Evolutionary conservation across 2,888 invertebrate genomes (phyloP).

Genomic region (Ariolimax columbianus): DNA sequence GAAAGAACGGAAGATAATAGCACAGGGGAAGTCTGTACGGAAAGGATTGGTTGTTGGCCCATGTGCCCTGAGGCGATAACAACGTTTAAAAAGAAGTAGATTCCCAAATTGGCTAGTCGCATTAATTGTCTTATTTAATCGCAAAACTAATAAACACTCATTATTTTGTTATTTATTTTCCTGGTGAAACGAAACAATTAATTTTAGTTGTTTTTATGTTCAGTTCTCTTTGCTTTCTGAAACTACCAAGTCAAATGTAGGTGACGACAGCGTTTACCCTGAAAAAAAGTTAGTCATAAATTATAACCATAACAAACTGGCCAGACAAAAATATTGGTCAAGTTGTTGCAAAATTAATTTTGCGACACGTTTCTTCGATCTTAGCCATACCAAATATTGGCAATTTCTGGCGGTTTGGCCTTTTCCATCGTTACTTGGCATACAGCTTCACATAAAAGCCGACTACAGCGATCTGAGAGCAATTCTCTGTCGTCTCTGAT

Average conservation of each 20-base stretch:
- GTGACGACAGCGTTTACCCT: neutral
- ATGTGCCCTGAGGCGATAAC: too few species aligned
- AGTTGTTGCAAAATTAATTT: slow-evolving; percentile 21
- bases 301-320: neutral
- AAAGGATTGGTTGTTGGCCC: too few species aligned
- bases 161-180: neutral
- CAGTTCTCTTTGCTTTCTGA: neutral
- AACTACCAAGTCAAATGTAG: neutral
- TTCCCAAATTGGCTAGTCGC: too few species aligned
- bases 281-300: neutral
- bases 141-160: too few species aligned
- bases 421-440: neutral
- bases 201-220: neutral
- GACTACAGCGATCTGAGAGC: neutral
- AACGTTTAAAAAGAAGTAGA: too few species aligned
- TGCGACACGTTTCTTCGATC: neutral
- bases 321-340: neutral
- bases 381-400: neutral
- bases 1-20: too few species aligned
- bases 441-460: neutral
- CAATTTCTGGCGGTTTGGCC: neutral
- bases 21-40: too few species aligned
- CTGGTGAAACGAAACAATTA: neutral
- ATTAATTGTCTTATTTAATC: too few species aligned
- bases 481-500: neutral